Percentiles rank a stretch among this genome's conserved stretches.
These are phyloP conservation scores for Lepus europaeus DNA, from an alignment of 2,113 vertebrate species.

Conservation along the genomic window DNA sequence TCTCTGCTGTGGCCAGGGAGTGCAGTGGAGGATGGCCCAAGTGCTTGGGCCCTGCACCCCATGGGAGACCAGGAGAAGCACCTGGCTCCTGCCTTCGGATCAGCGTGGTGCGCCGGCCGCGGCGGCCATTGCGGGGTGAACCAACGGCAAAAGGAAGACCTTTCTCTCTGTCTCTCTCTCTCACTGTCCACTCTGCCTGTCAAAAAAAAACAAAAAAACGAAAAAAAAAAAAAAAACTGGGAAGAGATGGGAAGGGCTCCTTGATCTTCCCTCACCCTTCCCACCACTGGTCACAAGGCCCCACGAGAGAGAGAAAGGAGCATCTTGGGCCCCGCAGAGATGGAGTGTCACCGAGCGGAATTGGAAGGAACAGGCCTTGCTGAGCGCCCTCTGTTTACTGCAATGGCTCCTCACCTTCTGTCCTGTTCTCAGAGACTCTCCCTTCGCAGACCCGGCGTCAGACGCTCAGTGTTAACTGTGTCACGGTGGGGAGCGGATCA, in stretches of 20 bases:
- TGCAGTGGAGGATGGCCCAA: too few species aligned
- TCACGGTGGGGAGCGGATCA: not conserved
- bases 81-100: too few species aligned
- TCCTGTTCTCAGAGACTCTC: not conserved
- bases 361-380: not conserved
- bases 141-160: too few species aligned
- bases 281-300: not conserved
- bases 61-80: too few species aligned
- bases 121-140: too few species aligned
- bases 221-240: not conserved
- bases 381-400: not conserved
- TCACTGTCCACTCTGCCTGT: too few species aligned
- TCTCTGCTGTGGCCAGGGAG: too few species aligned
- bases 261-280: not conserved
- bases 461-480: not conserved
- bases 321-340: not conserved
- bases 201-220: too few species aligned
- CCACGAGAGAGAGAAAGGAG: not conserved
- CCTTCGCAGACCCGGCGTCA: not conserved
- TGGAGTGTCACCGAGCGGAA: not conserved
- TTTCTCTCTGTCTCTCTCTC: too few species aligned
- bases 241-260: not conserved
- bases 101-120: too few species aligned
- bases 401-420: not conserved
- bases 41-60: too few species aligned